These are phyloP conservation scores for Lutraria lutraria DNA, from an alignment of 2,888 invertebrate species.

Conservation along the genomic window DNA sequence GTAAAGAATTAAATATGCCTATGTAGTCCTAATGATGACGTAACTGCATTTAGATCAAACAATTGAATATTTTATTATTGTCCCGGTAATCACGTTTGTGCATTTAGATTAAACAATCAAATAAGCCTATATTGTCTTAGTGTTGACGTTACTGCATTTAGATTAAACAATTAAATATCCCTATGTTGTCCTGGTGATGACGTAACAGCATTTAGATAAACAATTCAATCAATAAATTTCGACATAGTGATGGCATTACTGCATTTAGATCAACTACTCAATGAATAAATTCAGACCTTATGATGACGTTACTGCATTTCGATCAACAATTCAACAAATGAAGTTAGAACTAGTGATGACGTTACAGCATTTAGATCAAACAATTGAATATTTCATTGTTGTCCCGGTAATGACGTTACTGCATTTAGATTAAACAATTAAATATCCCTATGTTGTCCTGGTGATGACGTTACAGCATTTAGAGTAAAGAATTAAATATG, in stretches of 20 bases:
- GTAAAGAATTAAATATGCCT: neutral
- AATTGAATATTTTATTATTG: neutral
- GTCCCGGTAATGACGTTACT: too few relatives aligned
- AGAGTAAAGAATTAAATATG: neutral
- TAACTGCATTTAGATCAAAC: neutral
- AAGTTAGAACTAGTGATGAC: too few relatives aligned
- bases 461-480: too few relatives aligned
- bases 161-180: neutral
- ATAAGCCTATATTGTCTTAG: too few relatives aligned
- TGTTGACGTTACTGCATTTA: neutral
- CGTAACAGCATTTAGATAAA: too few relatives aligned
- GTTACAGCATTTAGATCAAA: too few relatives aligned
- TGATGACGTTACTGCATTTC: slow-evolving; percentile 10
- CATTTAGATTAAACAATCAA: neutral
- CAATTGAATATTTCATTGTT: too few relatives aligned
- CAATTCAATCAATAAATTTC: too few relatives aligned
- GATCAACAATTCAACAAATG: too few relatives aligned
- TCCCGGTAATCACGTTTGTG: neutral
- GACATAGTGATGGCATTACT: too few relatives aligned
- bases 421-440: too few relatives aligned
- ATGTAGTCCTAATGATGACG: neutral
- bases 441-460: too few relatives aligned
- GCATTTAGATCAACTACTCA: neutral
- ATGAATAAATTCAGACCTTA: neutral
- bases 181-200: neutral